Evolutionary conservation across 2,888 invertebrate genomes (phyloP), one percentile per base, ranked within the genome.

Genomic region (Bembecia ichneumoniformis): DNA sequence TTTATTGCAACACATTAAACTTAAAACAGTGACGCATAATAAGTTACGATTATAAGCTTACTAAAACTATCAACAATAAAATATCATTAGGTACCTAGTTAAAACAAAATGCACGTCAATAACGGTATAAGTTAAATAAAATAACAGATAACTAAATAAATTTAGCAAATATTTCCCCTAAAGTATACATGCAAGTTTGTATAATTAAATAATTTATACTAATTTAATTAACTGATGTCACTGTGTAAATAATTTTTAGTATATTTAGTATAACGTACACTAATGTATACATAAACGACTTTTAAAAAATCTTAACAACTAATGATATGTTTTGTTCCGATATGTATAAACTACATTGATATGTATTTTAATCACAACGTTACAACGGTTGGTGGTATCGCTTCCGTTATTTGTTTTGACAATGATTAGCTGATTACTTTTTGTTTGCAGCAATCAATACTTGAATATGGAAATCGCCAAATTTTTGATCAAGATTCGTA

Each of bases 211-310:
- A 40, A 40, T 40, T 40, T 40, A 40, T n/a, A 40, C 40, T 40
- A 40, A 40, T 40, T 40, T 40, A 40, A 40, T 40, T 28, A 28
- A 40, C 3, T 40, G 14, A 40, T 40, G 40, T 13, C n/a, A 40
- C 14, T 60, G 58, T 59, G 52, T 61, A 58, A 69, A 66, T 71
- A 64, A 44, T 10, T 15, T 15, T 57, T 58, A 59, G 59, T 79
- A 79, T 35, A 53, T 71, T 74, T 70, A 20, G 48, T 63, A 15
- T 11, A 16, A 44, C 7, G 9, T 74, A 77, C 51, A 53, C 76
- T 81, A 81, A 55, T 83, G 77, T 83, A 83, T 82, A 82, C 76
- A 81, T 84, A 84, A 82, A 84, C 68, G n/a, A 74, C 75, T 75
- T 67, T 66, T 60, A 62, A 81, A 83, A 87, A 84, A 77, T 70